Conservation (phyloP, 2,888 invertebrate species). For the Yponomeuta sedellus region DNA sequence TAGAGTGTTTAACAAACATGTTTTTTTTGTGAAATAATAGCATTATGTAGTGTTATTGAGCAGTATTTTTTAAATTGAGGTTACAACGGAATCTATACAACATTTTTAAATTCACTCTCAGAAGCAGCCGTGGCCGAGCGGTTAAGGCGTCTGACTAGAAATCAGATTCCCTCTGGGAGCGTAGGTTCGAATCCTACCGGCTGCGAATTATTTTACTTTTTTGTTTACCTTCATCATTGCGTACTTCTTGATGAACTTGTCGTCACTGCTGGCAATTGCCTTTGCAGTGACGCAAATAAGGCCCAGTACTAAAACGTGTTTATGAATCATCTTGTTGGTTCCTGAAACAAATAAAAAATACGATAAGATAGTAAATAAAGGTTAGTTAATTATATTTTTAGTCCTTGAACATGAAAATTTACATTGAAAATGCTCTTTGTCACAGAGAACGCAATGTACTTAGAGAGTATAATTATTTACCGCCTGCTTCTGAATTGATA, state of each 20-base stretch:
- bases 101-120: slow-evolving; percentile 27
- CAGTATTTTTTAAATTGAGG: background rate
- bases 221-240: slow-evolving; percentile 81
- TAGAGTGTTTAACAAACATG: background rate
- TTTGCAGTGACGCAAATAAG: slow-evolving; percentile 45
- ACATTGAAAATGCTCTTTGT: too few species aligned
- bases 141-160: slow-evolving; percentile 94
- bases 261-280: slow-evolving; percentile 77
- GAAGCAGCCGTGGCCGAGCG: slow-evolving; percentile 89
- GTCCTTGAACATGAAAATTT: too few species aligned
- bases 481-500: too few species aligned
- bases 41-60: too few species aligned
- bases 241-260: slow-evolving; percentile 82
- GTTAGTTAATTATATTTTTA: too few species aligned
- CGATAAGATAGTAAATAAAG: background rate
- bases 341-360: slow-evolving; percentile 14
- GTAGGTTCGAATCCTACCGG: slow-evolving; percentile 94
- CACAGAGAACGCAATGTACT: too few species aligned
- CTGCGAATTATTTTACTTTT: slow-evolving; percentile 73
- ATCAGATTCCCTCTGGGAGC: slow-evolving; percentile 94
- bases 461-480: too few species aligned
- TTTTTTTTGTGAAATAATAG: background rate
- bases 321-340: slow-evolving; percentile 16
- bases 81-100: background rate
- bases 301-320: slow-evolving; percentile 24